These are phyloP conservation scores for Cerceris ruficornis DNA, from an alignment of 2,888 invertebrate genomes.

Conservation along the genomic window DNA sequence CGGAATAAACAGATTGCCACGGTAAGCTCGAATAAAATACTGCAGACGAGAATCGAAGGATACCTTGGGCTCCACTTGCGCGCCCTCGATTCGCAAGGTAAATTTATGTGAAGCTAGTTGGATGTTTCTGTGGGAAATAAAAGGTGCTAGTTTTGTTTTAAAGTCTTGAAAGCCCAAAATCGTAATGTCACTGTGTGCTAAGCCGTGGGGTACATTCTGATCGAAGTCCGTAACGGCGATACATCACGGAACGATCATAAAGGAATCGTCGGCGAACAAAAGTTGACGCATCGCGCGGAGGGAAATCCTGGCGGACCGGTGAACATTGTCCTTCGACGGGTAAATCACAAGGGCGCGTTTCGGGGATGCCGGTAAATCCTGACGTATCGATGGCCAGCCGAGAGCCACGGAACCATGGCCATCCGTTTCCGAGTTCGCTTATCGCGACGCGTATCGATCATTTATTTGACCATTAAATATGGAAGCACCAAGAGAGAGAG, in stretches of 20 bases:
- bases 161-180: too few relatives aligned
- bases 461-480: constrained; percentile 66
- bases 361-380: constrained; percentile 49
- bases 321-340: constrained; percentile 31
- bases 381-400: constrained; percentile 48
- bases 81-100: too few relatives aligned
- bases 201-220: background rate
- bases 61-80: too few relatives aligned
- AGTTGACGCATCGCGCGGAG: constrained; percentile 55
- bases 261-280: constrained; percentile 38
- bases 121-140: too few relatives aligned
- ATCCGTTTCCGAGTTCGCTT: constrained; percentile 64
- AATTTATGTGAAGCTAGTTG: too few relatives aligned
- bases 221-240: too few relatives aligned
- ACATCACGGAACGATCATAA: constrained; percentile 15
- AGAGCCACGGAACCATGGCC: constrained; percentile 54
- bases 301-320: constrained; percentile 43
- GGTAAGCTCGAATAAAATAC: background rate
- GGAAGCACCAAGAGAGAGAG: constrained; percentile 34
- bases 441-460: constrained; percentile 51
- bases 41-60: too few relatives aligned
- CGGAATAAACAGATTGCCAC: background rate
- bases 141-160: too few relatives aligned
- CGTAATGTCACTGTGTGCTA: background rate
- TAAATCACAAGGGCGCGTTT: constrained; percentile 37